Conservation (phyloP, 2,888 invertebrate genomes). For the Phanerotoma sp. region DNA sequence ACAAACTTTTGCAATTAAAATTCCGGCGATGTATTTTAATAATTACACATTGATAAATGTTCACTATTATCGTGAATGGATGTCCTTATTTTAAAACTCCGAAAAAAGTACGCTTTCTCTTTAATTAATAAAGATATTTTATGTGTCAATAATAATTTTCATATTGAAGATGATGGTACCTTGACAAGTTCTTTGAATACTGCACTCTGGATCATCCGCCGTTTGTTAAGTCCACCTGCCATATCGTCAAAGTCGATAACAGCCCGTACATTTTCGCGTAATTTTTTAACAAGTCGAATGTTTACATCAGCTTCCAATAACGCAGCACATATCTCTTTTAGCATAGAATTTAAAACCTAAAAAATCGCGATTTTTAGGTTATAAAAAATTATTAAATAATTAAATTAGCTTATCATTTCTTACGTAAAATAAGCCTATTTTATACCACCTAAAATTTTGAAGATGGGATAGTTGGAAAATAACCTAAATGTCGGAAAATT, state of each 20-base stretch:
- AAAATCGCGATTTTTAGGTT: too few species aligned
- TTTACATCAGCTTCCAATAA: slow-evolving; percentile 97
- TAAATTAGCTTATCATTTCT: too few species aligned
- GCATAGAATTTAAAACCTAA: slow-evolving; percentile 99
- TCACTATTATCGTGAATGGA: too few species aligned
- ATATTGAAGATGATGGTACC: too few species aligned
- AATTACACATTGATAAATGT: too few species aligned
- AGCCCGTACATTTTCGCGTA: slow-evolving; percentile 95
- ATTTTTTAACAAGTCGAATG: slow-evolving; percentile 90
- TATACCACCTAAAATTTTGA: too few species aligned
- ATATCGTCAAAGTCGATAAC: slow-evolving; percentile 99
- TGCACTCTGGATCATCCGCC: slow-evolving; percentile 98
- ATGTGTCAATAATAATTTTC: neutral
- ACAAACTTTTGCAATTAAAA: too few species aligned
- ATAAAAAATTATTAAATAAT: slow-evolving; percentile 38
- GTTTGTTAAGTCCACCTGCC: slow-evolving; percentile 97
- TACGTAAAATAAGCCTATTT: too few species aligned
- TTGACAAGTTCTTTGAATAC: slow-evolving; percentile 98
- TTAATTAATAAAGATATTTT: neutral
- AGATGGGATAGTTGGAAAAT: too few species aligned
- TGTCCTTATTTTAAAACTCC: too few species aligned
- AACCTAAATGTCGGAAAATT: too few species aligned
- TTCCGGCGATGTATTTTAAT: too few species aligned
- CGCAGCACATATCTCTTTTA: slow-evolving; percentile 98
- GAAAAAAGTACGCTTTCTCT: neutral